Percentiles rank a stretch among this genome's conserved stretches.
phyloP scores from a whole-genome alignment of 2,797 vertebrate species.

The Crocodylus rhombifer region DNA sequence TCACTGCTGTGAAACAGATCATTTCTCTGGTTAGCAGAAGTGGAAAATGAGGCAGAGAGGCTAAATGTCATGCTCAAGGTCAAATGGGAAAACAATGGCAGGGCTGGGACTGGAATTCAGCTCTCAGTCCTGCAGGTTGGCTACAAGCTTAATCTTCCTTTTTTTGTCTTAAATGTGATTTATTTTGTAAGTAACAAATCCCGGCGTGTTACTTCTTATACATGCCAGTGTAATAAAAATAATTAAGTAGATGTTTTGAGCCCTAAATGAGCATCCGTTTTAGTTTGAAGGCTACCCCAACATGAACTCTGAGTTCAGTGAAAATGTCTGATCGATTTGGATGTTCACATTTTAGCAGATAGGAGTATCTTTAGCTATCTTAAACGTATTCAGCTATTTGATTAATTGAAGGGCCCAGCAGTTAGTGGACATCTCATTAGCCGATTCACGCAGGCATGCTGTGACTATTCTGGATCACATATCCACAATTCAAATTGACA shows the following conservation, averaged over 20 bases:
- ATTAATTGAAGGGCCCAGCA: constrained; percentile 74
- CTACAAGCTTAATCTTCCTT: constrained; percentile 41
- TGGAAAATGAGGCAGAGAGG: background rate
- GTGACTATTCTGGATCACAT: constrained; percentile 76
- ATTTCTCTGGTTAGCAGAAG: background rate
- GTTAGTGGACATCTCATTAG: constrained; percentile 81
- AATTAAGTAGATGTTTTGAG: constrained; percentile 64
- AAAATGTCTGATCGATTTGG: constrained; percentile 51
- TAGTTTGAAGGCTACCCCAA: constrained; percentile 64
- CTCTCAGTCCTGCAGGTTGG: constrained; percentile 58
- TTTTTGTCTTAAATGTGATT: constrained; percentile 63
- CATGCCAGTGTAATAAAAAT: constrained; percentile 64
- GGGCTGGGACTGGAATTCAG: constrained; percentile 28
- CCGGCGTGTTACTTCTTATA: constrained; percentile 49
- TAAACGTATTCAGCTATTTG: constrained; percentile 68
- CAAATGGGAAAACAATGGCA: constrained; percentile 22
- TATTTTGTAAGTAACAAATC: constrained; percentile 63
- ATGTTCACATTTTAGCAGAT: constrained; percentile 63
- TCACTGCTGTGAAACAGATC: background rate
- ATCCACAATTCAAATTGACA: constrained; percentile 58
- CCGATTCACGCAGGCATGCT: constrained; percentile 70
- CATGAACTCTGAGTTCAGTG: constrained; percentile 67
- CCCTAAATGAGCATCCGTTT: constrained; percentile 59
- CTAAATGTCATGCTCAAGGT: constrained; percentile 49
- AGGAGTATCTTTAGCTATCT: constrained; percentile 58